Evolutionary conservation across 2,797 vertebrate species (phyloP).

Genomic region (Huso huso): DNA sequence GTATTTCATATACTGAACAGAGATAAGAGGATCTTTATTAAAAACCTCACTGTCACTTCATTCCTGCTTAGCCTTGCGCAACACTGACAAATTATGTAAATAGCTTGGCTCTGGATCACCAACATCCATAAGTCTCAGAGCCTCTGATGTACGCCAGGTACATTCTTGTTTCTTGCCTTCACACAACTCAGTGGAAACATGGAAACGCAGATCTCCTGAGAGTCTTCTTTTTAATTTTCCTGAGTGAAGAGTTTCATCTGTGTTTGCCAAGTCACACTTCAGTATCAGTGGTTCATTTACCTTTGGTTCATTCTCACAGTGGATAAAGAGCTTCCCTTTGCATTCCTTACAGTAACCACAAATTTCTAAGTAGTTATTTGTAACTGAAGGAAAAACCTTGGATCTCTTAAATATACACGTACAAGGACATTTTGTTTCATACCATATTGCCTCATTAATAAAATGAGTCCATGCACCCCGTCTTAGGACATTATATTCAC

Average conservation of each 20-base stretch:
- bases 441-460: too few relatives aligned
- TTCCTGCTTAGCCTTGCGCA: constrained; percentile 16
- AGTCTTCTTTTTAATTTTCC: neutral
- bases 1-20: too few relatives aligned
- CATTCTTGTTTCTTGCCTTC: constrained; percentile 5
- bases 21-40: too few relatives aligned
- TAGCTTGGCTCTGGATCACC: constrained; percentile 11
- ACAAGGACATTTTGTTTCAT: too few relatives aligned
- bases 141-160: constrained; percentile 4
- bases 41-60: neutral
- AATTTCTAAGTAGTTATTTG: too few relatives aligned
- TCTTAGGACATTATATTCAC: too few relatives aligned
- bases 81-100: constrained; percentile 1
- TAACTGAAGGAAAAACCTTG: too few relatives aligned
- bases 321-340: too few relatives aligned
- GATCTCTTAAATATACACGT: too few relatives aligned
- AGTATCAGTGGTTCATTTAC: constrained; percentile 4
- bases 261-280: neutral
- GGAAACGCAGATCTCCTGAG: neutral
- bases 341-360: too few relatives aligned
- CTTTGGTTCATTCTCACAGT: neutral
- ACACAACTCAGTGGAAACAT: constrained; percentile 10
- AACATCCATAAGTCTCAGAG: constrained; percentile 9
- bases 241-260: constrained; percentile 6
- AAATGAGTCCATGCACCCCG: too few relatives aligned